Evolutionary conservation across 1,140 invertebrate species (phyloP).

Genomic region (Papilio machaon): DNA sequence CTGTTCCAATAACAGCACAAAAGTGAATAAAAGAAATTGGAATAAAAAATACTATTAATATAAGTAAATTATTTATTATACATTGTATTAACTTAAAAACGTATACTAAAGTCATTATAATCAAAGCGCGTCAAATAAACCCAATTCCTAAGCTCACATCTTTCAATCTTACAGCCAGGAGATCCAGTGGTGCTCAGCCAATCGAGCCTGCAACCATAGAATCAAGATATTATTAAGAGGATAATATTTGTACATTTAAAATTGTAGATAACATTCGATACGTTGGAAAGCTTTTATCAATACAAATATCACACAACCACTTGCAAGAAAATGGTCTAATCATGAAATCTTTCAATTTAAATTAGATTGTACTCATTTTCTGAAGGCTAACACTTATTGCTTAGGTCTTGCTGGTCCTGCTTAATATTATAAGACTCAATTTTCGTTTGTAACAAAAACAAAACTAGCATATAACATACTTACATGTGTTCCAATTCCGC

Average conservation of each 20-base stretch:
- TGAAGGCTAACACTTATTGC: too few species aligned
- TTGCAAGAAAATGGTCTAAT: too few species aligned
- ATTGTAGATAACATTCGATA: too few species aligned
- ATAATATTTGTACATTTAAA: too few species aligned
- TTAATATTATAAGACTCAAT: too few species aligned
- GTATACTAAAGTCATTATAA: constrained; percentile 91
- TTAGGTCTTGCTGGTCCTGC: too few species aligned
- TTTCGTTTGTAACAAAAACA: too few species aligned
- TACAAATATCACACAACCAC: too few species aligned
- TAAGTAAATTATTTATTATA: constrained; percentile 50
- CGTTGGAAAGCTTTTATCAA: too few species aligned
- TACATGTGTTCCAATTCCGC: constrained; percentile 92
- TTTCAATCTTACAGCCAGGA: constrained; percentile 92
- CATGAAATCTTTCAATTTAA: too few species aligned
- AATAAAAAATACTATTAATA: neutral
- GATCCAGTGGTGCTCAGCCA: constrained; percentile 93
- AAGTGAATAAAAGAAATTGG: neutral
- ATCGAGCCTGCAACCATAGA: constrained; percentile 85
- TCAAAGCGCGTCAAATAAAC: constrained; percentile 89
- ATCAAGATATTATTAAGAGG: neutral
- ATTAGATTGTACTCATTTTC: too few species aligned
- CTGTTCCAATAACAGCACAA: neutral
- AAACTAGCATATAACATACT: constrained; percentile 68
- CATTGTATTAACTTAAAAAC: constrained; percentile 84
- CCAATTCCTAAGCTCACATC: constrained; percentile 91